A percentile compares a stretch with the other conserved stretches of the same genome.
Conservation (phyloP, 2,797 vertebrate species). For the Bucorvus abyssinicus region DNA sequence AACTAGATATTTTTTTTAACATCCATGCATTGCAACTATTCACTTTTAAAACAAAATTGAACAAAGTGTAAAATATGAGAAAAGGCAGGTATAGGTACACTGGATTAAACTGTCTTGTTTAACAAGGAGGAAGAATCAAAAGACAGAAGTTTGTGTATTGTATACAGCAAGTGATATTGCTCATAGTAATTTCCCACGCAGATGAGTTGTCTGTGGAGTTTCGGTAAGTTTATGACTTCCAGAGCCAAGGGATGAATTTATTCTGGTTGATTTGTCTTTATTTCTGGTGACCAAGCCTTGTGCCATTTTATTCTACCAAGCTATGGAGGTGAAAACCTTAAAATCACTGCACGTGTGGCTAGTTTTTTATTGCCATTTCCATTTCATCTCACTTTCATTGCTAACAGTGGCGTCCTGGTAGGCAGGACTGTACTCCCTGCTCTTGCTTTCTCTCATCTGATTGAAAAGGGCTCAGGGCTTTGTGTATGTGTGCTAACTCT, state of each 20-base stretch:
- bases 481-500: neutral
- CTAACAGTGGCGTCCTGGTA: neutral
- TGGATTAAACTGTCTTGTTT: neutral
- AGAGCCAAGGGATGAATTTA: neutral
- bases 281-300: neutral
- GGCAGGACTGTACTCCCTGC: neutral
- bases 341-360: neutral
- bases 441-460: neutral
- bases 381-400: neutral
- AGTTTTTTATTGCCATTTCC: neutral
- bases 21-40: neutral
- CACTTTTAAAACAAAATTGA: neutral
- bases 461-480: neutral
- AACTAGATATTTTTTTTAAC: neutral
- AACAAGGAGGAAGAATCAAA: neutral
- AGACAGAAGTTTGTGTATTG: neutral
- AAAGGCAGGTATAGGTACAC: neutral
- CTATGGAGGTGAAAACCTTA: neutral
- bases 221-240: neutral
- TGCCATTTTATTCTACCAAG: neutral
- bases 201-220: neutral
- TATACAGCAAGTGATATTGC: neutral
- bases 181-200: neutral
- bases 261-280: neutral
- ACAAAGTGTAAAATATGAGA: neutral